phyloP scores from a whole-genome alignment of 2,113 vertebrate species.

The Lamprotornis superbus region DNA sequence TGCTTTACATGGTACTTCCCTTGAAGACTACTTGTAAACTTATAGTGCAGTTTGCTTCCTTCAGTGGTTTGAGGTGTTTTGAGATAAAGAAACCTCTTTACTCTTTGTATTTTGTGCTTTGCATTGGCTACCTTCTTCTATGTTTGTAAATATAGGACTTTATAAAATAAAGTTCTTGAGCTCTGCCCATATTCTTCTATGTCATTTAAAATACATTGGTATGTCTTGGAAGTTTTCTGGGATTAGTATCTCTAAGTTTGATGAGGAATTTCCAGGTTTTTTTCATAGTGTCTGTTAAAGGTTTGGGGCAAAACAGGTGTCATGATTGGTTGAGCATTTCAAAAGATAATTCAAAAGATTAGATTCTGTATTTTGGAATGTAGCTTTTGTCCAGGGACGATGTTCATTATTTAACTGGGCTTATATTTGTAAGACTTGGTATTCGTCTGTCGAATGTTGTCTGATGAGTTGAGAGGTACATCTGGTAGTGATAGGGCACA shows the following conservation, averaged over 20 bases:
- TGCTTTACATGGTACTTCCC: constrained; percentile 33
- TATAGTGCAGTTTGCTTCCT: constrained; percentile 19
- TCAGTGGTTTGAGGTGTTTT: constrained; percentile 20
- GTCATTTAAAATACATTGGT: neutral
- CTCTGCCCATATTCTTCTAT: neutral
- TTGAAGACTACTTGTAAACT: constrained; percentile 31
- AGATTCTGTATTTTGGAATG: neutral
- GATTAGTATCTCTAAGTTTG: neutral
- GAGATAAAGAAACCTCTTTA: neutral
- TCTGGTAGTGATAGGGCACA: neutral
- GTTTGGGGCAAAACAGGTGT: neutral
- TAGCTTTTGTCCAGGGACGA: neutral
- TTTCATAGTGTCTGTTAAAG: neutral
- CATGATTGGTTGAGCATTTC: neutral
- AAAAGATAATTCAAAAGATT: neutral
- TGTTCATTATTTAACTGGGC: neutral
- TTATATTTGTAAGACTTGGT: neutral
- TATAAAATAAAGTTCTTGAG: neutral
- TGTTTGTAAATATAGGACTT: neutral
- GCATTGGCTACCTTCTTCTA: neutral
- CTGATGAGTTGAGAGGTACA: neutral
- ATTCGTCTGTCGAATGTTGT: neutral
- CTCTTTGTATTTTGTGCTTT: constrained; percentile 21
- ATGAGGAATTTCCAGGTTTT: neutral
- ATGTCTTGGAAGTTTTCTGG: neutral